Evolutionary conservation across 2,113 vertebrate species (phyloP), one percentile per base, ranked within the genome.

Genomic region (Phrynocephalus versicolor): DNA sequence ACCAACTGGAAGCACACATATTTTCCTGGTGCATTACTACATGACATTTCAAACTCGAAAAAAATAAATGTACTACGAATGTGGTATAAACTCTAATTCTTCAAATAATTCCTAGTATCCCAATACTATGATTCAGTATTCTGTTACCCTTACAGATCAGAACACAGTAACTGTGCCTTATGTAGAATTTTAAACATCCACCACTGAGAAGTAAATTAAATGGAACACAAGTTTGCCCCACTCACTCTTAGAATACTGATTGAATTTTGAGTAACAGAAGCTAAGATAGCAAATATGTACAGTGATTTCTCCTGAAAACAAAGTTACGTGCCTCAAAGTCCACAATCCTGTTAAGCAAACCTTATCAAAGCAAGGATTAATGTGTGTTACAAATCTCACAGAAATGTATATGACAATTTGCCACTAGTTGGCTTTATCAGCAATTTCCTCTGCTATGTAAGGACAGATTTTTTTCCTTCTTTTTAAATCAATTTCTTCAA

Each of bases 291-390:
- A n/a, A n/a, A n/a, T 21, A 73, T 39, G 55, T 33, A 82, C 3
- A 51, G 10, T 82, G 81, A 30, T 18, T 23, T 58, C 19, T 62
- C 2, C 64, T 33, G n/a, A 69, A 39, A 51, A 82, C 58, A 74
- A n/a, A n/a, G 41, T 39, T 74, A 15, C 39, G 39, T 14, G 55
- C 8, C 25, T 23, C 60, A 62, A 19, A 62, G 2, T 35, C 21
- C n/a, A 37, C 23, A 0, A 55, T 55, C n/a, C 62, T 21, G 0
- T 15, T 30, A 14, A 55, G 39, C 55, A 73, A 33, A 10, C 37
- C 79, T 41, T 9, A 65, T 14, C n/a, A 88, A 27, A 88, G 30
- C 51, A 90, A 88, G 2, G 4, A 16, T 73, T 62, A 0, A 84
- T 75, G 67, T 51, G 70, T 55, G 76, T 64, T 57, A 85, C 0